These are phyloP conservation scores for Empis stercorea DNA, from an alignment of 2,888 invertebrate species.

Conservation along the genomic window DNA sequence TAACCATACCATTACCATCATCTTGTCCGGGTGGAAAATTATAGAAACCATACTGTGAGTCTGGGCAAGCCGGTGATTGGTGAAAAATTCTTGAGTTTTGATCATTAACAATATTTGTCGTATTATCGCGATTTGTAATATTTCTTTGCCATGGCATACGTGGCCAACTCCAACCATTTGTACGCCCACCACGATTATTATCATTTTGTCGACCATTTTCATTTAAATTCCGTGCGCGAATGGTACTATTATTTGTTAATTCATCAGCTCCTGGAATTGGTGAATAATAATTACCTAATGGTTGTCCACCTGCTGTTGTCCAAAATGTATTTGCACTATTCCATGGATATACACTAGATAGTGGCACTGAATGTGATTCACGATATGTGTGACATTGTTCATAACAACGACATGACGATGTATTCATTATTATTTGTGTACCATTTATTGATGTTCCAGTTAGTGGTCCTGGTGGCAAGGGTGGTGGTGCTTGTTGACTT, in stretches of 20 bases:
- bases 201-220: constrained; percentile 4
- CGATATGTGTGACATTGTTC: constrained; percentile 50
- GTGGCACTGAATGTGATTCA: constrained; percentile 40
- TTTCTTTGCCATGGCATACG: constrained; percentile 58
- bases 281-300: constrained; percentile 67
- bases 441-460: constrained; percentile 35
- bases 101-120: constrained; percentile 16
- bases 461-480: constrained; percentile 11
- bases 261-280: constrained; percentile 61
- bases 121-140: constrained; percentile 27
- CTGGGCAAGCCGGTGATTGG: constrained; percentile 58
- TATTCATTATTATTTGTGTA: constrained; percentile 25
- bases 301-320: constrained; percentile 30
- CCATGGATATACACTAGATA: constrained; percentile 45
- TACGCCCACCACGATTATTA: constrained; percentile 11
- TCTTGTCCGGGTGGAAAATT: constrained; percentile 21
- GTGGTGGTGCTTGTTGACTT: constrained; percentile 30
- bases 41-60: constrained; percentile 72
- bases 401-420: constrained; percentile 52
- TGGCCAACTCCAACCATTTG: constrained; percentile 54
- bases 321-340: constrained; percentile 41
- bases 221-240: too few species aligned
- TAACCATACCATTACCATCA: constrained; percentile 13
- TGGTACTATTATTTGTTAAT: constrained; percentile 15
- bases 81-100: constrained; percentile 34